Percentiles rank a stretch among this genome's conserved stretches.
Conservation (phyloP, 2,113 vertebrate genomes). For the Larimichthys crocea region DNA sequence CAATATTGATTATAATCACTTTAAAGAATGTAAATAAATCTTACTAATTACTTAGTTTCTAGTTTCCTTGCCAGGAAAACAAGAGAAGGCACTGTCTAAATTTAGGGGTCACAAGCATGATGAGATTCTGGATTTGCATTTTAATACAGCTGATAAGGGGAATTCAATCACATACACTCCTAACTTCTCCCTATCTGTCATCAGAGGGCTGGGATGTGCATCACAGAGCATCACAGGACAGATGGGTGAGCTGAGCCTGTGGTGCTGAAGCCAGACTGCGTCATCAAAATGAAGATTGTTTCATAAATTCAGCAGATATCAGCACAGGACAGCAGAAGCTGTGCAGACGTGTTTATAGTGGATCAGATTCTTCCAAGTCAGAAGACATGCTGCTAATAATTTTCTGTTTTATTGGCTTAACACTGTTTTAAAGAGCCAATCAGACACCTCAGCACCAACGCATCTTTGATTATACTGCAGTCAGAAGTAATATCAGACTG, state of each 20-base stretch:
- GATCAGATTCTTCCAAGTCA: background rate
- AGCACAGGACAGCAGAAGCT: background rate
- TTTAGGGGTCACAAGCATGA: background rate
- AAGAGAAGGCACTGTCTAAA: background rate
- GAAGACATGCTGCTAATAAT: background rate
- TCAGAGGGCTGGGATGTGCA: background rate
- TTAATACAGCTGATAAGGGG: background rate
- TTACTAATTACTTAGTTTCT: background rate
- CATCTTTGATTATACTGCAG: constrained; percentile 23
- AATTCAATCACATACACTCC: background rate
- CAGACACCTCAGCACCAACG: constrained; percentile 15
- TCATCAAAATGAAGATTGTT: background rate
- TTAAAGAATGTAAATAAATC: background rate
- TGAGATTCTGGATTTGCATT: background rate
- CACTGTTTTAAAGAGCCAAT: background rate
- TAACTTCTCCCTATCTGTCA: background rate
- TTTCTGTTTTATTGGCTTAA: constrained; percentile 2
- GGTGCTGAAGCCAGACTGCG: background rate
- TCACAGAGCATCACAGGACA: background rate
- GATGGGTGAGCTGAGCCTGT: background rate
- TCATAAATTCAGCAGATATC: background rate
- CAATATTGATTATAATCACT: too few species aligned
- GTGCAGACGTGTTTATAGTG: background rate
- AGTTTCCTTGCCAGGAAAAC: background rate
- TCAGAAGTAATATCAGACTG: constrained; percentile 35